Evolutionary conservation across 2,797 vertebrate genomes (phyloP).

Genomic region (Acipenser ruthenus): DNA sequence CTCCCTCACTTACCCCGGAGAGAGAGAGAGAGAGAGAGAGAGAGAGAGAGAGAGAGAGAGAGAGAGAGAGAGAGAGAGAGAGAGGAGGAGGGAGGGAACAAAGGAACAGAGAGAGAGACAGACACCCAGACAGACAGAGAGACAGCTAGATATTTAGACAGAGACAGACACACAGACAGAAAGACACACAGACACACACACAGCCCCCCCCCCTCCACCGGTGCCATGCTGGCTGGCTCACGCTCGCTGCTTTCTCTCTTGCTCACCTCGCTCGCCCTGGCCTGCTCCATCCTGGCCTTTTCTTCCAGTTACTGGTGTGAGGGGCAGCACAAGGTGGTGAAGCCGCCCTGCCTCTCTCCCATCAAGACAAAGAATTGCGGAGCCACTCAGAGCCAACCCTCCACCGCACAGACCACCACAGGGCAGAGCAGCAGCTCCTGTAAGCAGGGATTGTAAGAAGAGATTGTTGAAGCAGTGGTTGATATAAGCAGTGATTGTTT

Average conservation of each 20-base stretch:
- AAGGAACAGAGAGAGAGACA: too few relatives aligned
- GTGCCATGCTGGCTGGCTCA: conserved; percentile 61
- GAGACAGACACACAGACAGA: too few relatives aligned
- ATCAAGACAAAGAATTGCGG: conserved; percentile 75
- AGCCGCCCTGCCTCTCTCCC: conserved; percentile 73
- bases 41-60: too few relatives aligned
- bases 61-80: too few relatives aligned
- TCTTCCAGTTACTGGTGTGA: conserved; percentile 80
- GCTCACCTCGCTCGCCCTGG: conserved; percentile 64
- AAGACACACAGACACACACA: too few relatives aligned
- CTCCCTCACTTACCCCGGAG: too few relatives aligned
- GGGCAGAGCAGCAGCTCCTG: neutral
- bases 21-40: too few relatives aligned
- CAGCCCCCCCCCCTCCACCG: neutral
- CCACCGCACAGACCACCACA: conserved; percentile 36
- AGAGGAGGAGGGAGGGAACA: too few relatives aligned
- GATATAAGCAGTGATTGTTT: neutral
- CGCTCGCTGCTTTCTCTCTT: conserved; percentile 69
- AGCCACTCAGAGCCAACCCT: conserved; percentile 63
- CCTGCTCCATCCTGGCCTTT: conserved; percentile 69
- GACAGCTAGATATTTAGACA: too few relatives aligned
- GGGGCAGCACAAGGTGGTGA: conserved; percentile 78
- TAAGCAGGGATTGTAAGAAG: neutral
- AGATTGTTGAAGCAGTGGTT: neutral
- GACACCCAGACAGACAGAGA: too few relatives aligned